Base-by-base conservation (phyloP, 2,888 invertebrate genomes). In the Aradus depressus region DNA sequence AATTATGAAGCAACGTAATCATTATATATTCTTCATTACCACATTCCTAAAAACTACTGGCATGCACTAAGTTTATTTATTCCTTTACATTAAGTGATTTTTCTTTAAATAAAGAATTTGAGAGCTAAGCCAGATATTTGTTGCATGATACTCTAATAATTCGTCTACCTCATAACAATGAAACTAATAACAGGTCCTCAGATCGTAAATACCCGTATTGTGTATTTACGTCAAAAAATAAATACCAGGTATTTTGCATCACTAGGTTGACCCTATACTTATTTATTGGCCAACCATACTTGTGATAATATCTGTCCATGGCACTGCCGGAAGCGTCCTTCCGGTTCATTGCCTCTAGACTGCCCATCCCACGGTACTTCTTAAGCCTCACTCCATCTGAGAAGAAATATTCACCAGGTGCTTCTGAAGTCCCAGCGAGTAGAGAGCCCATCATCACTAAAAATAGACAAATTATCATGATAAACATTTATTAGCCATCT, bases 321-420 rank as follows among this genome's bases (percentile, higher is more conserved):
- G 89, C 89, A 3, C 86, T 86, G 3, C 87, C 87, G 62, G 81
- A 81, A 1, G 86, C 84, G 68, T 89, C 89, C 64, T 84, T 84
- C 44, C 87, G 80, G 65, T 96, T 90, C 97, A 98, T 98, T 2
- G 97, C 97, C 70, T 98, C 98, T 58, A 98, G 73, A 49, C 95
- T 92, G 22, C 95, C 98, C 97, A 98, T 98, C 22, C 98, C 97
- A 61, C 98, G 79, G 67, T 97, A 98, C 67, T 98, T 98, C 72
- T 98, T 98, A 50, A 98, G 72, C 44, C 97, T 78, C 0, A 98
- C 96, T 52, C 97, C 97, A 69, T 97, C 95, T 39, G 93, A 89
- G 68, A 95, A 98, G 74, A 92, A 98, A 66, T 98, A 99, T 68
- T 98, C 97, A 8, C 98, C 97, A 0, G 97, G 97, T 19, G 97